A percentile compares a stretch with the other conserved stretches of the same genome.
These are phyloP conservation scores for Rousettus leschenaultii DNA, from an alignment of 2,113 vertebrate species.

Conservation along the genomic window DNA sequence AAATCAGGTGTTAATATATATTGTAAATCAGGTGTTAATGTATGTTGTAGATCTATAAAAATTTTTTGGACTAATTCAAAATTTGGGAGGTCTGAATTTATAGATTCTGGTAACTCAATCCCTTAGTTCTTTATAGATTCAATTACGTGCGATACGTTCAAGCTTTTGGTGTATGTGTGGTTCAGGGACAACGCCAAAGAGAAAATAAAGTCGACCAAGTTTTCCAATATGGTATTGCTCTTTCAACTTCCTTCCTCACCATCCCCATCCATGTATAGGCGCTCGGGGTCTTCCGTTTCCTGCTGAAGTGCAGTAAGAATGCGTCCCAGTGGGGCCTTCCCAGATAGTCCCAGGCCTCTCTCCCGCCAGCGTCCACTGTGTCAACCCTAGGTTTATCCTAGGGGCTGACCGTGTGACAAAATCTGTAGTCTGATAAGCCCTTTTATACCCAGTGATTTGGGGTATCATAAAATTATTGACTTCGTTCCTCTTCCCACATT, in stretches of 20 bases:
- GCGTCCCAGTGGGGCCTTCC: background rate
- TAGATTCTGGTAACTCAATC: background rate
- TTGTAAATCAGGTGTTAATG: background rate
- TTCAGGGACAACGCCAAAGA: background rate
- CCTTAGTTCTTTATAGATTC: background rate
- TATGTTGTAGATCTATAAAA: background rate
- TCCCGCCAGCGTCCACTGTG: background rate
- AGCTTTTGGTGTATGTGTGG: background rate
- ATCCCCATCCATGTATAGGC: accelerated
- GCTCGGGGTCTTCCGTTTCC: background rate
- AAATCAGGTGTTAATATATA: background rate
- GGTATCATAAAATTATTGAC: background rate
- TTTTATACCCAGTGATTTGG: background rate
- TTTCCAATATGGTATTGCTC: background rate
- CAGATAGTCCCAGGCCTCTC: too few species aligned
- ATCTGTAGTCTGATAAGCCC: background rate
- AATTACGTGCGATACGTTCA: background rate
- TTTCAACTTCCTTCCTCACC: accelerated
- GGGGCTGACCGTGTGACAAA: background rate
- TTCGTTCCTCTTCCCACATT: background rate
- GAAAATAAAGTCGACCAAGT: background rate
- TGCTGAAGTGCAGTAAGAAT: background rate
- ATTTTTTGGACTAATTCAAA: background rate
- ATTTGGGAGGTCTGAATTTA: background rate
- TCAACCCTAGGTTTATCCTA: background rate